phyloP scores from a whole-genome alignment of 2,888 invertebrate species.

The Trachelus stipa region DNA sequence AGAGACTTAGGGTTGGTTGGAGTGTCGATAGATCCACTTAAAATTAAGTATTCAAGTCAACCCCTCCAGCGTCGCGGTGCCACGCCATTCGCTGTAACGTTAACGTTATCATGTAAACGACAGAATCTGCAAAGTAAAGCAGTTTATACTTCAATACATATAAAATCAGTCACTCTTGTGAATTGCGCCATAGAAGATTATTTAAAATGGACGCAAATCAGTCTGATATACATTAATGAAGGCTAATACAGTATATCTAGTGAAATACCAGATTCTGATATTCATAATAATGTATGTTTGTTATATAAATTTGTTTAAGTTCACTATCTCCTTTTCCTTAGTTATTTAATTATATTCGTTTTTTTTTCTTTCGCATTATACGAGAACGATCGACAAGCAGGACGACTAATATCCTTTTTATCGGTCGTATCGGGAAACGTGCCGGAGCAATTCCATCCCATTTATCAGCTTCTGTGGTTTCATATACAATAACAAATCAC shows the following conservation, averaged over 20 bases:
- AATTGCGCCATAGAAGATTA: not conserved
- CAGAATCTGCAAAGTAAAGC: not conserved
- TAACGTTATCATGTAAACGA: not conserved
- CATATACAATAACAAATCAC: slow-evolving; percentile 6
- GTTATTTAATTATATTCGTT: not conserved
- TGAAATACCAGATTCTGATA: not conserved
- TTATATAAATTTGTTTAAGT: not conserved
- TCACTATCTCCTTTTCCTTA: not conserved
- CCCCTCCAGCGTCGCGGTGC: not conserved
- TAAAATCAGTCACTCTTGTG: not conserved
- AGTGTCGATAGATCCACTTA: slow-evolving; percentile 15
- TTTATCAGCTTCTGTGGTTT: not conserved
- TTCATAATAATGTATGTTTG: not conserved
- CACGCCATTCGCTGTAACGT: not conserved
- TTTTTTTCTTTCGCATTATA: not conserved
- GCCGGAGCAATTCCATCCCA: slow-evolving; percentile 6
- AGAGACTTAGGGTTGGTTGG: slow-evolving; percentile 4
- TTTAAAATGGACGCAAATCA: not conserved
- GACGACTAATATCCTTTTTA: slow-evolving; percentile 6
- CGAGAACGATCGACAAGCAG: not conserved
- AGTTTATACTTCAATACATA: not conserved
- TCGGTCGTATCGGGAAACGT: slow-evolving; percentile 9
- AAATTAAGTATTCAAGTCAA: slow-evolving; percentile 16
- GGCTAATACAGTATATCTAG: not conserved
- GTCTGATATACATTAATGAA: not conserved